Base-by-base conservation (phyloP, 1,140 invertebrate genomes). In the Aphis gossypii region DNA sequence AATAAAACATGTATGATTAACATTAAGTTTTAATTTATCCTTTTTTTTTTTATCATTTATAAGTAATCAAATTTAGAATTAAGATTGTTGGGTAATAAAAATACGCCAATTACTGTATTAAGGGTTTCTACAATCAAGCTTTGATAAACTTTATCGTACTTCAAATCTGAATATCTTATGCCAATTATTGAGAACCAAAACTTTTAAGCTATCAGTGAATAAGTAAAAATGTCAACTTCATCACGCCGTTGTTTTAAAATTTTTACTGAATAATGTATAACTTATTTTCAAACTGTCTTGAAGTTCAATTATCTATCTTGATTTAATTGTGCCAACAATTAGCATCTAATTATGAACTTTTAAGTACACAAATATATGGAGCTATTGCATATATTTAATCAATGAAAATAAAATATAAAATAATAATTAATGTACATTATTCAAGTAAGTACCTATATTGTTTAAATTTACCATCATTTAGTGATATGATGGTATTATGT, bases 71-170 rank as follows among this genome's bases (percentile, higher is more conserved):
- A 76, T n/a, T 76, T 14, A 5, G 14, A 76, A 76, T 88, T 21
- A 20, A 48, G 35, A 48, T 35, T 18, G 5, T 51, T 9, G 14
- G 2, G 6, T 11, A 41, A 84, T 84, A 84, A 84, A 48, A 88
- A 88, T 88, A 87, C 7, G 46, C n/a, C 44, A 48, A n/a, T 14
- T n/a, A 48, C 5, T 84, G 8, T 23, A 35, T 83, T 21, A 38
- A 20, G 23, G 25, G 44, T 41, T 44, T 25, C 38, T 44, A 41
- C 23, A 84, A 44, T 41, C 25, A 41, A 87, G 18, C 41, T 87
- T 48, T 86, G 41, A 86, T n/a, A 41, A 87, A 87, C 44, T 89
- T 89, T 21, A 54, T 35, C 20, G 48, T 54, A 89, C n/a, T 89
- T 54, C 35, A 25, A 89, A 54, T 35, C 35, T 38, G 44, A 54